A percentile compares a stretch with the other conserved stretches of the same genome.
phyloP scores from a whole-genome alignment of 1,140 invertebrate genomes.

The Campodea augens region DNA sequence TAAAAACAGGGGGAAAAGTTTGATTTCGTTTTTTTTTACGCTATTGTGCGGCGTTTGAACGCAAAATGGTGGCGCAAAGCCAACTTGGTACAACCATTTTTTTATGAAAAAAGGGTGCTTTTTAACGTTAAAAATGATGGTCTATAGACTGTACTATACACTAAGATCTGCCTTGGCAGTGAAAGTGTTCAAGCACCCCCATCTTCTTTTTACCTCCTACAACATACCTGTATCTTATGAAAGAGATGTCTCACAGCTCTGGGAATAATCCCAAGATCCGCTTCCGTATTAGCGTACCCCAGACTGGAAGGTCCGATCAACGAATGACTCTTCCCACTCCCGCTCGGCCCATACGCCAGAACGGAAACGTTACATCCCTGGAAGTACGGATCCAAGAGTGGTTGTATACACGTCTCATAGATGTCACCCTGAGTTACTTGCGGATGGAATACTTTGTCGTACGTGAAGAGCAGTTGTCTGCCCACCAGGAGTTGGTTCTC shows the following conservation, averaged over 20 bases:
- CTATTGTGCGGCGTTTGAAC: too few relatives aligned
- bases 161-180: too few relatives aligned
- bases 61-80: too few relatives aligned
- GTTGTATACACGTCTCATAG: constrained; percentile 21
- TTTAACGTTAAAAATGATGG: too few relatives aligned
- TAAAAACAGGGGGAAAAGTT: too few relatives aligned
- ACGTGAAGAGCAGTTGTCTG: background rate
- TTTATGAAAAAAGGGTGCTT: too few relatives aligned
- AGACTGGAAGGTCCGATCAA: constrained; percentile 52
- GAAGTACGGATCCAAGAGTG: constrained; percentile 54
- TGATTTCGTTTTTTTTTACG: too few relatives aligned
- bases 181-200: too few relatives aligned
- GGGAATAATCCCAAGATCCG: constrained; percentile 53
- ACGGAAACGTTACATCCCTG: constrained; percentile 52
- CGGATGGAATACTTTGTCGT: background rate
- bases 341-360: constrained; percentile 54
- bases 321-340: constrained; percentile 57
- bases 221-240: constrained; percentile 35
- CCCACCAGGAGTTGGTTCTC: background rate
- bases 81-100: too few relatives aligned
- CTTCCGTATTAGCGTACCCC: constrained; percentile 41
- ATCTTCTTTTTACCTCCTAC: too few relatives aligned
- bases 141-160: too few relatives aligned
- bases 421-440: background rate
- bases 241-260: constrained; percentile 52